Evolutionary conservation across 2,888 invertebrate species (phyloP), one percentile per base, ranked within the genome.

Genomic region (Oscheius myriophilus): DNA sequence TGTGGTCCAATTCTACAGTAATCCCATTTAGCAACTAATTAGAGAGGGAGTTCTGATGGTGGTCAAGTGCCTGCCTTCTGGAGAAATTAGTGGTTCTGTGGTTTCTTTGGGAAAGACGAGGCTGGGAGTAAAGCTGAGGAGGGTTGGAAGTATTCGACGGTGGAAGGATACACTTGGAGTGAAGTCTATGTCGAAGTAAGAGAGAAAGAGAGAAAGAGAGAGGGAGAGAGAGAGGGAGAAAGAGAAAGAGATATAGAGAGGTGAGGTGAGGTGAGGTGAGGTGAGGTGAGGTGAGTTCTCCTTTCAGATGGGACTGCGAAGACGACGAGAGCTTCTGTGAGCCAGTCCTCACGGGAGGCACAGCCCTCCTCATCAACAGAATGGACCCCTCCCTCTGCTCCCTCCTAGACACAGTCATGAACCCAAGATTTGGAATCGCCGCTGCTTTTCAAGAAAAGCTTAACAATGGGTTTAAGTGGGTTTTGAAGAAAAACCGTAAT

Each of bases 1-100:
- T 6, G 52, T 16, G 14, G 18, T 11, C 14, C 52, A 21, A 52
- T 52, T 52, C 18, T 26, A 52, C 23, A 21, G 14, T 52, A 52
- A 16, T 21, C 33, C 26, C 2, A 9, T 55, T 55, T 55, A 43
- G 65, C 23, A 55, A 18, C n/a, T 21, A 1, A 23, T 66, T 21
- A 46, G 66, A 9, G 66, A 66, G 57, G 66, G 66, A 33, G 66
- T 66, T 39, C 21, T 66, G 33, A 49, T 66, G 57, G 57, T 66
- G 3, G 66, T 66, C 14, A 39, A 58, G 33, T 66, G 66, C 39
- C 41, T 39, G n/a, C 39, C 49, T 14, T 39, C 43, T 57, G 66
- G 66, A 46, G 66, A 66, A 41, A 66, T 66, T 55, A 49, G 51
- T 18, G 66, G 52, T 23, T 57, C 51, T 21, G 49, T 66, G 18